Conservation (phyloP, 1,140 invertebrate species). For the Ooceraea biroi region DNA sequence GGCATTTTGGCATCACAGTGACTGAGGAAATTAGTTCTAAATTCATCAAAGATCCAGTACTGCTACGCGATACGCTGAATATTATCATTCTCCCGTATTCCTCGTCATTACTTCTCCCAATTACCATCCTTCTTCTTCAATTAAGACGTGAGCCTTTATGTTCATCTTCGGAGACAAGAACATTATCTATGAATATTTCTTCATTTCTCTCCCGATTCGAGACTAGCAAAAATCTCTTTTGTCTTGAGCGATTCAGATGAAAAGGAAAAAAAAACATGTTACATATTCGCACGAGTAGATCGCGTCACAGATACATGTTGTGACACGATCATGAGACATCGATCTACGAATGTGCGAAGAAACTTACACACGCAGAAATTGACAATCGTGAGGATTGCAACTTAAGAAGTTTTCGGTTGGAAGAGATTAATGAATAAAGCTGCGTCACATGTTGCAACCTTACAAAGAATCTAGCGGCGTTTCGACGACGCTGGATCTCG, state of each 20-base stretch:
- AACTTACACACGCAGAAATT: slow-evolving; percentile 54
- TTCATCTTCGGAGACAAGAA: neutral
- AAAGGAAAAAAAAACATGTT: too few species aligned
- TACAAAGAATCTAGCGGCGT: neutral
- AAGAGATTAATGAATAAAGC: slow-evolving; percentile 56
- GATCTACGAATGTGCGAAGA: too few species aligned
- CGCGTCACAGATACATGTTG: too few species aligned
- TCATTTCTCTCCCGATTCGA: slow-evolving; percentile 1
- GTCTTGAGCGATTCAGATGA: neutral
- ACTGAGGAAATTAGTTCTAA: too few species aligned
- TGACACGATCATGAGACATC: too few species aligned
- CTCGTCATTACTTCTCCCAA: slow-evolving; percentile 13
- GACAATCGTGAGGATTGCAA: slow-evolving; percentile 38
- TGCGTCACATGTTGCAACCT: slow-evolving; percentile 44
- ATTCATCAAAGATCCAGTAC: slow-evolving; percentile 41
- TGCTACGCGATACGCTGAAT: neutral
- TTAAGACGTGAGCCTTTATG: neutral
- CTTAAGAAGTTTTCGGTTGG: too few species aligned
- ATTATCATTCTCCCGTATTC: too few species aligned
- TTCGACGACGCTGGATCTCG: slow-evolving; percentile 12
- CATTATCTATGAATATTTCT: neutral
- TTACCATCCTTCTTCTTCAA: slow-evolving; percentile 17
- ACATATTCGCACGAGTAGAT: neutral
- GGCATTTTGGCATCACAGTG: neutral
- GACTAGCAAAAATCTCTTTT: neutral